Conservation (phyloP, 2,888 invertebrate genomes). For the Drosophila eohydei region DNA sequence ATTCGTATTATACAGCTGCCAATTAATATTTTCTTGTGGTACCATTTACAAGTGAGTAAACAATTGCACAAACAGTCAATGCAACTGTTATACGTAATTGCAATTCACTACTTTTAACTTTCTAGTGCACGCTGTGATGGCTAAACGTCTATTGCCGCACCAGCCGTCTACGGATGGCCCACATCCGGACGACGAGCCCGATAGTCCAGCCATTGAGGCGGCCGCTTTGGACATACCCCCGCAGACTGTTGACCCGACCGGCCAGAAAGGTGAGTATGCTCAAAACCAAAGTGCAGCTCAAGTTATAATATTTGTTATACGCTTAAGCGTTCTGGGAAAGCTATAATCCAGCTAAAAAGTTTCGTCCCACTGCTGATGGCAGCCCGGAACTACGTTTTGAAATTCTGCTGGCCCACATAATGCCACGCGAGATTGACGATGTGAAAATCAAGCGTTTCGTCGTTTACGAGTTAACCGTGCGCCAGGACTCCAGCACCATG, state of each 20-base stretch:
- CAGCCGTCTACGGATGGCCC: constrained; percentile 67
- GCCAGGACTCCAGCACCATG: constrained; percentile 86
- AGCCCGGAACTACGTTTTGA: constrained; percentile 86
- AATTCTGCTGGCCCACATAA: constrained; percentile 89
- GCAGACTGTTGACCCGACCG: constrained; percentile 51
- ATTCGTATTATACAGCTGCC: constrained; percentile 26
- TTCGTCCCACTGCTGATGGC: constrained; percentile 76
- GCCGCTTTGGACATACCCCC: constrained; percentile 80
- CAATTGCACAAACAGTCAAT: not conserved
- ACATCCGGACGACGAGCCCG: constrained; percentile 80
- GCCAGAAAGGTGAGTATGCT: constrained; percentile 68
- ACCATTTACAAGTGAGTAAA: constrained; percentile 35
- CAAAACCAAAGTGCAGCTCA: not conserved
- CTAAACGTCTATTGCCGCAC: constrained; percentile 77
- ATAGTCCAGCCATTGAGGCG: constrained; percentile 83
- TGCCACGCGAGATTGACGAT: constrained; percentile 87
- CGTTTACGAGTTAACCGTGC: constrained; percentile 88
- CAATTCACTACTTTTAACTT: constrained; percentile 17
- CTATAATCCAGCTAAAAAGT: constrained; percentile 41
- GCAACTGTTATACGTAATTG: not conserved
- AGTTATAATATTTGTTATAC: not conserved
- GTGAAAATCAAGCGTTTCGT: constrained; percentile 88
- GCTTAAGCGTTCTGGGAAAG: constrained; percentile 83
- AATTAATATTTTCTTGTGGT: not conserved
- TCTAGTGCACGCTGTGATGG: constrained; percentile 83